Evolutionary conservation across 2,113 vertebrate genomes (phyloP), one percentile per base, ranked within the genome.

Genomic region (Bufo bufo): DNA sequence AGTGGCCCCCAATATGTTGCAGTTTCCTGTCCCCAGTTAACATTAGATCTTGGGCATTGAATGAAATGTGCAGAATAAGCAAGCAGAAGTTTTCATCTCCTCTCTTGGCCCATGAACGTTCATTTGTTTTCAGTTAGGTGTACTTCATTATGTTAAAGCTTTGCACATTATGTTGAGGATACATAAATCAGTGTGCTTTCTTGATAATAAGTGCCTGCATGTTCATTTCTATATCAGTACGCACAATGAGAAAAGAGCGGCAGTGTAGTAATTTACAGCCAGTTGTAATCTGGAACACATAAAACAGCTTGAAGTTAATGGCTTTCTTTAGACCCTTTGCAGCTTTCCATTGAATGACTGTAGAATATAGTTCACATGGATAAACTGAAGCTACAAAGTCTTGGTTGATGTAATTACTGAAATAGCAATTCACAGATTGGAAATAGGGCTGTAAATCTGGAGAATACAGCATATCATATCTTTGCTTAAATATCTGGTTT

Each of bases 261-360:
- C 50, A 13, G 11, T 9, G 13, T 10, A 81, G 7, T 59, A 81
- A 81, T 81, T 59, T 81, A 81, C 58, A 81, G 78, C 23, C 56
- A 59, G 33, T 4, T 59, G 78, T 81, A 81, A 59, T 61, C 54
- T 17, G 43, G 0, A 10, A 19, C 19, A 61, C 20, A 19, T 81
- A 81, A 59, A 81, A 81, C 78, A 81, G 78, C 56, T 81, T 81
- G 78, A 81, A 45, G 58, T 59, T 61, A 58, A 81, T 61, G 14
- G 78, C 33, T 33, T 45, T 81, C 54, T 81, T 80, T 81, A 80
- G 52, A 80, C 43, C 23, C 56, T 61, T 43, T 6, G 54, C 6
- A 43, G 23, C 54, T 61, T 33, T 81, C 54, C 16, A 43, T 61
- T 45, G 78, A 45, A 58, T 19, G 9, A 19, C 43, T 17, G 78